phyloP scores from a whole-genome alignment of 2,113 vertebrate species.

The Smithornis capensis region DNA sequence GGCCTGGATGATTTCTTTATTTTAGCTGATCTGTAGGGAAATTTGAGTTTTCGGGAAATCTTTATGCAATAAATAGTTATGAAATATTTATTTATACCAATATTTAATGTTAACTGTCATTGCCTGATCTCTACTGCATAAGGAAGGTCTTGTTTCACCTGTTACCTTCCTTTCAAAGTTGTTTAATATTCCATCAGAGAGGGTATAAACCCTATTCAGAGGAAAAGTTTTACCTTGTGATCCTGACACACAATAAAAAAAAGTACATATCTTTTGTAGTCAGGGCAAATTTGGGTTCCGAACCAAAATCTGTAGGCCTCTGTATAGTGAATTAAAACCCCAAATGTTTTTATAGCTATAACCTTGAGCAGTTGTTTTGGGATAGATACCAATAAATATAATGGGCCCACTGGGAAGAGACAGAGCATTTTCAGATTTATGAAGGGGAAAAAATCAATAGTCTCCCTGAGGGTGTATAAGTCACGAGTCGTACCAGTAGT shows the following conservation, averaged over 20 bases:
- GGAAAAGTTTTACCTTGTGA: not conserved
- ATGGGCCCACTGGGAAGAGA: constrained; percentile 77
- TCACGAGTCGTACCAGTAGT: constrained; percentile 71
- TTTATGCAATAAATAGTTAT: not conserved
- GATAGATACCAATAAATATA: constrained; percentile 84
- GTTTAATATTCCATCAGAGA: not conserved
- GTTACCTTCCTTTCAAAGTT: not conserved
- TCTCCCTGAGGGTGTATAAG: constrained; percentile 73
- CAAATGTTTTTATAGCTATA: constrained; percentile 78
- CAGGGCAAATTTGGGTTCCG: not conserved
- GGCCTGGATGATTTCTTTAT: not conserved
- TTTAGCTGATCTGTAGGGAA: not conserved
- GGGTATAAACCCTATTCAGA: not conserved
- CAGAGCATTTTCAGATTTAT: constrained; percentile 83
- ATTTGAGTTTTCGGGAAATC: not conserved
- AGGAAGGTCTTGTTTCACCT: not conserved
- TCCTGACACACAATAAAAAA: not conserved
- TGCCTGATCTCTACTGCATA: not conserved
- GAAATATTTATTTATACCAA: not conserved
- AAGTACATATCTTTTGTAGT: not conserved
- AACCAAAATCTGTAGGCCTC: not conserved
- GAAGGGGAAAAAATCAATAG: constrained; percentile 77
- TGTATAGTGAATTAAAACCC: constrained; percentile 33
- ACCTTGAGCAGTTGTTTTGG: constrained; percentile 82
- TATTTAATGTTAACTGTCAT: not conserved